Evolutionary conservation across 2,113 vertebrate genomes (phyloP).

Genomic region (Chaetodon auriga): DNA sequence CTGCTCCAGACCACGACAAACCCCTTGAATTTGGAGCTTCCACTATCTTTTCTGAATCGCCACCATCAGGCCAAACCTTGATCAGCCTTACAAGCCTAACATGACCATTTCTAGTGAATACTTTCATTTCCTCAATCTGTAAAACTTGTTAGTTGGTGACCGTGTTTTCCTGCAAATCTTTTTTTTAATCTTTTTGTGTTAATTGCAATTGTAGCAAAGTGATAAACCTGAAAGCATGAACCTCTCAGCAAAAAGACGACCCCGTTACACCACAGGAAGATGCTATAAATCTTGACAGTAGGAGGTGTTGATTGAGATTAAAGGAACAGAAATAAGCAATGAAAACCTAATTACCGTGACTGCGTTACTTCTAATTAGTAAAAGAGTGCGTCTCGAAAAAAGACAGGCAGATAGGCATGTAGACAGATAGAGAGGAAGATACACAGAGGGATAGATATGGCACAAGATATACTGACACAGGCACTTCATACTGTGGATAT

Average conservation of each 20-base stretch:
- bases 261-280: background rate
- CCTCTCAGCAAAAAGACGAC: background rate
- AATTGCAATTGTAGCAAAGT: too few relatives aligned
- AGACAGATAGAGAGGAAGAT: background rate
- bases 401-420: background rate
- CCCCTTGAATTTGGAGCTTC: background rate
- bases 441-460: background rate
- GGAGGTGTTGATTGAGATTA: conserved; percentile 5
- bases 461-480: background rate
- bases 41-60: background rate
- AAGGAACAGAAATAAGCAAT: conserved; percentile 3
- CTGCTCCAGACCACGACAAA: background rate
- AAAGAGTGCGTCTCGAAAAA: background rate
- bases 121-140: too few relatives aligned
- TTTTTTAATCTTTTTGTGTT: too few relatives aligned
- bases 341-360: background rate
- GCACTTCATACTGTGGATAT: background rate
- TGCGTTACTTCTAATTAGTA: background rate
- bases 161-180: too few relatives aligned
- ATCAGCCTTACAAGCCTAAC: background rate
- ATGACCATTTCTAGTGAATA: background rate
- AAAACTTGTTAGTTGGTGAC: too few relatives aligned
- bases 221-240: background rate
- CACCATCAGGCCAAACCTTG: background rate
- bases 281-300: background rate